These are phyloP conservation scores for Setipinna tenuifilis DNA, from an alignment of 2,797 vertebrate species.

Conservation along the genomic window DNA sequence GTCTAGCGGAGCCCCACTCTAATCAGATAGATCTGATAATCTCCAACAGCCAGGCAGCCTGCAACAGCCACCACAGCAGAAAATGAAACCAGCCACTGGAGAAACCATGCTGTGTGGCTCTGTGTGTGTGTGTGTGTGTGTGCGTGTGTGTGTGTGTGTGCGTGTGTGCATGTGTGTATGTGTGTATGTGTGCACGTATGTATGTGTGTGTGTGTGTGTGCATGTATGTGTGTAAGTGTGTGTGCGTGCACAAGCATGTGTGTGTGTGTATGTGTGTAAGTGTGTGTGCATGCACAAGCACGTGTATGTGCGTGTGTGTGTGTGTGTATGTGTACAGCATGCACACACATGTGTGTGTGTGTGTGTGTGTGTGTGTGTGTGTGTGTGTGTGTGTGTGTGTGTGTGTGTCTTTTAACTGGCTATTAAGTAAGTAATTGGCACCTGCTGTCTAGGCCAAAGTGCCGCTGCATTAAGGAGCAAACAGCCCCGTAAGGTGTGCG, in stretches of 20 bases:
- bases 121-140: neutral
- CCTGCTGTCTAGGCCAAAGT: neutral
- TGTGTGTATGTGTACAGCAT: no score
- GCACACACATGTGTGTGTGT: no score
- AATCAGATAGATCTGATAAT: conserved; percentile 25
- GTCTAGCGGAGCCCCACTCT: conserved; percentile 32
- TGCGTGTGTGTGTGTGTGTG: neutral
- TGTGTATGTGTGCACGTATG: conserved; percentile 32
- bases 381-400: no score
- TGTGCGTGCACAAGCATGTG: no score
- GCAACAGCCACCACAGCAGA: conserved; percentile 26
- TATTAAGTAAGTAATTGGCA: conserved; percentile 29
- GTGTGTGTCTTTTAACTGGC: neutral
- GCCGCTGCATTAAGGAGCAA: neutral
- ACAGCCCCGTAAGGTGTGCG: neutral
- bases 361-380: no score
- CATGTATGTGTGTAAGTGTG: neutral
- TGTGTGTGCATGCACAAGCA: no score
- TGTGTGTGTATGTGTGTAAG: no score
- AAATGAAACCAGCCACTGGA: conserved; percentile 41
- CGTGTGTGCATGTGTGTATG: neutral
- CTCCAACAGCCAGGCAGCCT: conserved; percentile 25
- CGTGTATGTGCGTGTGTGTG: no score
- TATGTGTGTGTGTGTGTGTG: conserved; percentile 10
- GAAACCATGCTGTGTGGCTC: conserved; percentile 2